Evolutionary conservation across 2,113 vertebrate genomes (phyloP).

Genomic region (Phycodurus eques): DNA sequence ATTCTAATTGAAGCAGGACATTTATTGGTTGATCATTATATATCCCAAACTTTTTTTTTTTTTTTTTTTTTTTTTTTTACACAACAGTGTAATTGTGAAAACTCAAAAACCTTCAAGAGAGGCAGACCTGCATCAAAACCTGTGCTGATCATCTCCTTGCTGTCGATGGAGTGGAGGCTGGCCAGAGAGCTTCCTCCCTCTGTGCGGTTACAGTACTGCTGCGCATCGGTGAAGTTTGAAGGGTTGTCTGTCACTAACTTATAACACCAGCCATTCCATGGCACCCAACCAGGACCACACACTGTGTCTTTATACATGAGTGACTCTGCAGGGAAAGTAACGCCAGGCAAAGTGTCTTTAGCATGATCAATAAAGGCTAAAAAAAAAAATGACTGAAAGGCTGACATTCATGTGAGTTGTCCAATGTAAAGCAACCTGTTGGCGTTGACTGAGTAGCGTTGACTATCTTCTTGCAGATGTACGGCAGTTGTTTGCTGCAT

Average conservation of each 20-base stretch:
- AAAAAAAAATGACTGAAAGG: neutral
- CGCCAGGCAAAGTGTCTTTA: neutral
- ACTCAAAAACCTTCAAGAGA: neutral
- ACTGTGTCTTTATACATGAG: conserved; percentile 74
- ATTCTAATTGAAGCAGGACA: too few relatives aligned
- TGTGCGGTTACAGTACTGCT: conserved; percentile 61
- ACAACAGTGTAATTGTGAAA: too few relatives aligned
- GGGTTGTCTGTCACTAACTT: conserved; percentile 55
- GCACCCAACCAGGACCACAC: conserved; percentile 80
- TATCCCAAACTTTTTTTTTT: too few relatives aligned
- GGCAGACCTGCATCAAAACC: conserved; percentile 75
- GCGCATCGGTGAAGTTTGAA: conserved; percentile 62
- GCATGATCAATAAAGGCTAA: neutral
- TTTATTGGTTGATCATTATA: neutral
- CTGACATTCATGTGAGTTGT: neutral
- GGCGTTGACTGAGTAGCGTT: conserved; percentile 21
- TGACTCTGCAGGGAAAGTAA: conserved; percentile 63
- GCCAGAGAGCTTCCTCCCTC: conserved; percentile 69
- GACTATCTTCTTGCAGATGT: conserved; percentile 80
- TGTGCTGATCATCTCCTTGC: conserved; percentile 82
- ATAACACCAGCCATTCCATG: conserved; percentile 86
- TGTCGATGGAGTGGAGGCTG: conserved; percentile 85
- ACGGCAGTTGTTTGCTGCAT: conserved; percentile 80
- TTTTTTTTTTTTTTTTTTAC: too few relatives aligned
- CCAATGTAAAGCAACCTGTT: conserved; percentile 34